phyloP scores from a whole-genome alignment of 2,113 vertebrate genomes.

The Hirundichthys speculiger region DNA sequence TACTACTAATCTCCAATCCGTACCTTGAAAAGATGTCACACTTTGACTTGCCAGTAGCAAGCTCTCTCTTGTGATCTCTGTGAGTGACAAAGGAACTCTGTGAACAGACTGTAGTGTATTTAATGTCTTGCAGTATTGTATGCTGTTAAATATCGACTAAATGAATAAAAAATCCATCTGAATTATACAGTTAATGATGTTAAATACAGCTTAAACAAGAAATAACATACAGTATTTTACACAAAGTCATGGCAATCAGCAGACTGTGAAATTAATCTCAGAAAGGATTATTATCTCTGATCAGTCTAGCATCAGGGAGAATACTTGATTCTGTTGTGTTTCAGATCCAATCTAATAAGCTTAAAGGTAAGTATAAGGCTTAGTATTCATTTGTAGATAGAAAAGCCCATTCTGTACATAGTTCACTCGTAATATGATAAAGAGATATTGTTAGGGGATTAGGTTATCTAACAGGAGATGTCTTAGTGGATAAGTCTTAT shows the following conservation, averaged over 20 bases:
- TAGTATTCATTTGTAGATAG: conserved; percentile 74
- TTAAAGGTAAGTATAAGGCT: conserved; percentile 75
- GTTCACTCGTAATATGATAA: conserved; percentile 81
- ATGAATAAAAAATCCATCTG: background rate
- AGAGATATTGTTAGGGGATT: conserved; percentile 81
- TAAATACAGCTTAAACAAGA: background rate
- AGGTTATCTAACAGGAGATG: conserved; percentile 78
- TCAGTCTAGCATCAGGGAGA: conserved; percentile 61
- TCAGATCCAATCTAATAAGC: conserved; percentile 77
- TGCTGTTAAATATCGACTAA: conserved; percentile 9
- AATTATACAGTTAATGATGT: conserved; percentile 8
- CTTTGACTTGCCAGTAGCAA: conserved; percentile 70
- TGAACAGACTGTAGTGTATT: conserved; percentile 64
- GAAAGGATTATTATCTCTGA: conserved; percentile 68
- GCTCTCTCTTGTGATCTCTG: conserved; percentile 69
- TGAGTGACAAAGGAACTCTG: conserved; percentile 60
- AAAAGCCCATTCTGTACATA: conserved; percentile 71
- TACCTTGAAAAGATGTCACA: conserved; percentile 75
- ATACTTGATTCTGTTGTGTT: conserved; percentile 68
- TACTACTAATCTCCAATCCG: conserved; percentile 77
- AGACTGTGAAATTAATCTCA: conserved; percentile 57
- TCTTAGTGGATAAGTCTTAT: conserved; percentile 73
- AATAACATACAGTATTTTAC: conserved; percentile 17
- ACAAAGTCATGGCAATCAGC: conserved; percentile 23
- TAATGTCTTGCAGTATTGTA: conserved; percentile 34